Base-by-base conservation (phyloP, 2,888 invertebrate species). In the Dasysyrphus albostriatus region DNA sequence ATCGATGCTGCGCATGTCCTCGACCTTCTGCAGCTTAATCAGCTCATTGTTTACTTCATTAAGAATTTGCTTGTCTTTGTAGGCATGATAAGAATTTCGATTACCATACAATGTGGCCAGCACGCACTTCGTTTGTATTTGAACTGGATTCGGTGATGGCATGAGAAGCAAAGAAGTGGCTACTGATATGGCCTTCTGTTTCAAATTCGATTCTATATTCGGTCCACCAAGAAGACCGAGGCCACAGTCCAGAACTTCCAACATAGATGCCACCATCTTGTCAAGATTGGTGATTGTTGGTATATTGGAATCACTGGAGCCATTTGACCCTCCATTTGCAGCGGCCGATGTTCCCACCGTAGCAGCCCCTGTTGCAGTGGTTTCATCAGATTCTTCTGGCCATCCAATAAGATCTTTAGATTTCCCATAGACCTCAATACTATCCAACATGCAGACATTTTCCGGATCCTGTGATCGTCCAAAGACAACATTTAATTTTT, bases 401-500 rank as follows among this genome's bases (percentile, higher is more conserved):
- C 98, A 99, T 54, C 98, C 98, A 91, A 99, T 98, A 0, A 96
- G 94, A 91, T 98, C 98, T 92, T 99, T 99, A 1, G 97, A 97
- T 93, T 98, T 98, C 1, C 98, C 98, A 91, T 98, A 98, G 91
- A 98, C 96, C 94, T 98, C 98, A 29, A 99, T 96, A 61, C 97
- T 97, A 92, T 99, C 98, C 0, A 99, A 95, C 95, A 98, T 97
- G 0, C 97, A 98, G 6, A 98, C 96, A 56, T 96, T 96, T 90
- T 97, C 96, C 8, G 97, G 95, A 93, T 98, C 98, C 92, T 96
- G 96, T 0, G 97, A 97, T 5, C 97, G 96, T 61, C 97, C 97
- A 91, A 98, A 97, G 51, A 94, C 94, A 65, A 98, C 95, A 2
- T 95, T 94, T n/a, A 98, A 93, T 90, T 97, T 97, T 93, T 98